Conservation (phyloP, 2,113 vertebrate species). For the Heloderma charlesbogerti region DNA sequence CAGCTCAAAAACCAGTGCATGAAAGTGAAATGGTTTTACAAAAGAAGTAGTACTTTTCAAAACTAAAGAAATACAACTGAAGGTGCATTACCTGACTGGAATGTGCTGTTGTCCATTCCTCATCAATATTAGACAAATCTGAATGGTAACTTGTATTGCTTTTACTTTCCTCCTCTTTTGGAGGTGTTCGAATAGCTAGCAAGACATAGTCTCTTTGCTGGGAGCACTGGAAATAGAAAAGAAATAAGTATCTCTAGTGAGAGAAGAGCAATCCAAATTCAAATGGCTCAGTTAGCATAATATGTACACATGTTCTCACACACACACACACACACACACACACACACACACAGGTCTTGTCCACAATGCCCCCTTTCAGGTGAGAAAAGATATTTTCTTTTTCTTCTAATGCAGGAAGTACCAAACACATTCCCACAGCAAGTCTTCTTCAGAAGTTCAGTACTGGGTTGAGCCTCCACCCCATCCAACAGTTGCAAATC, state of each 20-base stretch:
- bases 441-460: background rate
- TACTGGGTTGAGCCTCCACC: background rate
- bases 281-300: background rate
- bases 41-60: background rate
- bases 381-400: too few relatives aligned
- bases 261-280: background rate
- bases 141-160: slow-evolving; percentile 16
- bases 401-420: background rate
- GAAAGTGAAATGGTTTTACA: background rate
- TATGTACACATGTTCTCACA: background rate
- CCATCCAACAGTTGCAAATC: background rate
- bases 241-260: background rate
- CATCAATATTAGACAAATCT: slow-evolving; percentile 73
- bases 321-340: background rate
- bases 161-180: slow-evolving; percentile 76
- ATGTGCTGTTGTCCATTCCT: slow-evolving; percentile 89
- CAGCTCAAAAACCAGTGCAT: background rate
- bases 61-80: background rate
- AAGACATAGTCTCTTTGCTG: slow-evolving; percentile 88
- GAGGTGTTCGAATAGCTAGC: slow-evolving; percentile 85
- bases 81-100: slow-evolving; percentile 85
- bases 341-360: background rate
- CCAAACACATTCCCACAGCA: background rate
- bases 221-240: slow-evolving; percentile 80
- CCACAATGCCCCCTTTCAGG: background rate